Evolutionary conservation across 2,797 vertebrate genomes (phyloP).

Genomic region (Coluber constrictor): DNA sequence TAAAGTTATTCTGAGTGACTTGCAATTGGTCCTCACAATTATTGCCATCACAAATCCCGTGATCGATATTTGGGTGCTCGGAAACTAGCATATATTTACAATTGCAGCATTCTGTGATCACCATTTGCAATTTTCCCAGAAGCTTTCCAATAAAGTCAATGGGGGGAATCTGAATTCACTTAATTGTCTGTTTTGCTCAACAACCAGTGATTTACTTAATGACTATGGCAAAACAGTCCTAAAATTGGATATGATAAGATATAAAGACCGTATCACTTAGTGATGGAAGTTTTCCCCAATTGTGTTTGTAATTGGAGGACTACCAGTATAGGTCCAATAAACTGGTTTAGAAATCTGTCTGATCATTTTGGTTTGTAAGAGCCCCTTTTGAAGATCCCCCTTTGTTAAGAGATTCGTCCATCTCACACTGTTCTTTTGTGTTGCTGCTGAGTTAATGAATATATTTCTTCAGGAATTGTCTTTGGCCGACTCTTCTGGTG

Average conservation of each 20-base stretch:
- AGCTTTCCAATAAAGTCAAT: not conserved
- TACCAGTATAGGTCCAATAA: not conserved
- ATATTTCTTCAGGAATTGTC: not conserved
- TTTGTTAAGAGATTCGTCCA: not conserved
- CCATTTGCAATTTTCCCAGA: not conserved
- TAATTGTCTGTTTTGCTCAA: not conserved
- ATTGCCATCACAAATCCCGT: not conserved
- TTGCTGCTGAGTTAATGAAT: not conserved
- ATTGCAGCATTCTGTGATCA: not conserved
- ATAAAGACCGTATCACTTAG: not conserved
- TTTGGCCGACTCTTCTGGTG: not conserved
- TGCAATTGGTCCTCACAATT: not conserved
- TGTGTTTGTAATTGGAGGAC: not conserved
- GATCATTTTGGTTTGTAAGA: not conserved
- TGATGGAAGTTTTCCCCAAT: not conserved
- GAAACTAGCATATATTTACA: not conserved
- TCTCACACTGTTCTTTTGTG: not conserved
- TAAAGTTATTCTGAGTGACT: not conserved
- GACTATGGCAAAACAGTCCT: not conserved
- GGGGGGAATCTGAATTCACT: not conserved
- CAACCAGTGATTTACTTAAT: not conserved
- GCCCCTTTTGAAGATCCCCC: not conserved
- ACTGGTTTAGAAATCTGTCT: not conserved
- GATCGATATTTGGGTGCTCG: not conserved
- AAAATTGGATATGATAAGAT: not conserved